A percentile compares a stretch with the other conserved stretches of the same genome.
Evolutionary conservation across 2,113 vertebrate species (phyloP).

Genomic region (Phaethon lepturus): DNA sequence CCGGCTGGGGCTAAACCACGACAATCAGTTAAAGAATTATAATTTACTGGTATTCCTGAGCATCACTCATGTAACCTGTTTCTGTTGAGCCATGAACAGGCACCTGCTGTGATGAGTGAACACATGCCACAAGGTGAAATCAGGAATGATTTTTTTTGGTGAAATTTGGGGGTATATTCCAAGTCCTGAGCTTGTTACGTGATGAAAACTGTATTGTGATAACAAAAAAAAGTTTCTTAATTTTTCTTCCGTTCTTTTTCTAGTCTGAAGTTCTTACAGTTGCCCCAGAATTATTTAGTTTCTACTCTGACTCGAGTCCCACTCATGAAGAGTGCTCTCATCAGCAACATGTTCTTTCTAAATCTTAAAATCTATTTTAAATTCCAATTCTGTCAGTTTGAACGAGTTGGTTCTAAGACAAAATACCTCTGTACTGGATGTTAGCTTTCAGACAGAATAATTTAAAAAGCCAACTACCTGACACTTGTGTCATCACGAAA

Average conservation of each 20-base stretch:
- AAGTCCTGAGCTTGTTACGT: not conserved
- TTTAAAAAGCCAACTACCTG: not conserved
- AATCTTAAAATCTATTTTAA: too few species aligned
- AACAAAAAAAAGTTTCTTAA: not conserved
- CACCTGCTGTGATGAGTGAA: not conserved
- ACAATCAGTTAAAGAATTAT: not conserved
- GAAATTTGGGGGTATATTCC: not conserved
- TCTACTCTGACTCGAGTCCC: not conserved
- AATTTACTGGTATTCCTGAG: not conserved
- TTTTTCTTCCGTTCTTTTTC: not conserved
- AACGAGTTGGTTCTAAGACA: not conserved
- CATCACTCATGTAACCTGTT: not conserved
- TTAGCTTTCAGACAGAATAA: not conserved
- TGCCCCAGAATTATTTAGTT: not conserved
- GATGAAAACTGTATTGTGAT: not conserved
- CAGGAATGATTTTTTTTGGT: not conserved
- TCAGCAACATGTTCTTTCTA: not conserved
- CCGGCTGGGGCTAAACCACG: too few species aligned
- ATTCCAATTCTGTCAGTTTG: not conserved
- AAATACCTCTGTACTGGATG: not conserved
- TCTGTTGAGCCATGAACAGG: not conserved
- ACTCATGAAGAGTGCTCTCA: not conserved
- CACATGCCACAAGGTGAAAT: not conserved
- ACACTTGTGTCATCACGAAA: not conserved
- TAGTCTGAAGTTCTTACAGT: not conserved